Evolutionary conservation across 2,888 invertebrate genomes (phyloP).

Genomic region (Isoperla grammatica): DNA sequence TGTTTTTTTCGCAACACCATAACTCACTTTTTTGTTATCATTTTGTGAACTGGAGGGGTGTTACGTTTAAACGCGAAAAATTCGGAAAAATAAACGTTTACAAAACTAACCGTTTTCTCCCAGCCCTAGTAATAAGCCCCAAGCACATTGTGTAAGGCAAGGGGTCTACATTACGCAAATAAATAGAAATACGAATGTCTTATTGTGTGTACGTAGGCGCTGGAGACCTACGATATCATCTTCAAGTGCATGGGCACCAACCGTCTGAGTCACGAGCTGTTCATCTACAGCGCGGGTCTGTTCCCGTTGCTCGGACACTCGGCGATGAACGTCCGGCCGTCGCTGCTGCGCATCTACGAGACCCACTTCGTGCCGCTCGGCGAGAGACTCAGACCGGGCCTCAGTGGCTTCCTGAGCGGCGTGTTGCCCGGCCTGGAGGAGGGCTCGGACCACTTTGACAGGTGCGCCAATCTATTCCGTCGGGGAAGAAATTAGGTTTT

Average conservation of each 20-base stretch:
- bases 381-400: constrained; percentile 66
- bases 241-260: constrained; percentile 85
- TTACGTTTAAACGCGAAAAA: too few relatives aligned
- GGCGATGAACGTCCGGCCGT: constrained; percentile 82
- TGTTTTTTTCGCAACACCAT: too few relatives aligned
- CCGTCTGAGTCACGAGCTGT: constrained; percentile 71
- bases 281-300: constrained; percentile 68
- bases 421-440: constrained; percentile 83
- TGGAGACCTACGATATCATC: constrained; percentile 87
- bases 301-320: constrained; percentile 88
- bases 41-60: too few relatives aligned
- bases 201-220: too few relatives aligned
- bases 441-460: constrained; percentile 75
- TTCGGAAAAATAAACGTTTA: too few relatives aligned
- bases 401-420: constrained; percentile 83
- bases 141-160: too few relatives aligned
- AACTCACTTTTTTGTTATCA: too few relatives aligned
- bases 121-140: too few relatives aligned
- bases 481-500: too few relatives aligned
- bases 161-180: too few relatives aligned
- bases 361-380: constrained; percentile 81
- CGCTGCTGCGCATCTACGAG: constrained; percentile 77
- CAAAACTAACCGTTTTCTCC: too few relatives aligned
- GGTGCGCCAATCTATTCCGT: constrained; percentile 45
- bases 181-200: too few relatives aligned